phyloP scores from a whole-genome alignment of 2,113 vertebrate genomes.

The Benitochromis conjunctus region DNA sequence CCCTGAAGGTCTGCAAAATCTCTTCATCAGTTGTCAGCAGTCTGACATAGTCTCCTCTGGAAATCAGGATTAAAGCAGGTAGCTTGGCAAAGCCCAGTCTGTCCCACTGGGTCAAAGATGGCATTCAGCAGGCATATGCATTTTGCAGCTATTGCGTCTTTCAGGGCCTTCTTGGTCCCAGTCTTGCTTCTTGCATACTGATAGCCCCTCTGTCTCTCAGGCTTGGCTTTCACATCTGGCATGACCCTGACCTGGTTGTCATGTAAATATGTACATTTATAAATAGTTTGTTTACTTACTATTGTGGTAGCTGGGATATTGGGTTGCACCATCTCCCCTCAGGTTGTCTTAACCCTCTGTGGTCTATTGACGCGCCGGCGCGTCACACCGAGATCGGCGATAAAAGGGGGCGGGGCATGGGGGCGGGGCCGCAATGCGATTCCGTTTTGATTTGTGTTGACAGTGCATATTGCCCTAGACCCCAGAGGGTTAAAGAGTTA shows the following conservation, averaged over 20 bases:
- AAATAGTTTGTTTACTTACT: neutral
- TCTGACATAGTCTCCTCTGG: neutral
- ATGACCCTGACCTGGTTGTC: neutral
- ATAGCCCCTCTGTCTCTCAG: neutral
- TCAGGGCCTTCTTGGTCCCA: neutral
- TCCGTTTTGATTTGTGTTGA: too few relatives aligned
- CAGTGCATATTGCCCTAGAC: too few relatives aligned
- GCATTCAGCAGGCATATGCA: neutral
- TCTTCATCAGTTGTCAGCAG: neutral
- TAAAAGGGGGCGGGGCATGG: too few relatives aligned
- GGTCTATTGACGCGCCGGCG: too few relatives aligned
- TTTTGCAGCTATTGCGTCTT: neutral
- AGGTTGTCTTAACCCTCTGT: too few relatives aligned
- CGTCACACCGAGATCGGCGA: too few relatives aligned
- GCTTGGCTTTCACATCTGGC: neutral
- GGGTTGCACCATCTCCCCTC: neutral
- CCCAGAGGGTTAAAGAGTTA: too few relatives aligned
- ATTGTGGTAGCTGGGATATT: neutral
- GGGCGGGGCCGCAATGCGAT: too few relatives aligned
- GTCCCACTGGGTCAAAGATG: neutral
- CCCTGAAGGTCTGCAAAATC: neutral
- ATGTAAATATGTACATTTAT: neutral
- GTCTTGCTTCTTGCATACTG: neutral
- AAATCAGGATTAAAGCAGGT: neutral
- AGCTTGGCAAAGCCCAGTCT: neutral